Conservation (phyloP, 2,888 invertebrate species). For the Busseola fusca region DNA sequence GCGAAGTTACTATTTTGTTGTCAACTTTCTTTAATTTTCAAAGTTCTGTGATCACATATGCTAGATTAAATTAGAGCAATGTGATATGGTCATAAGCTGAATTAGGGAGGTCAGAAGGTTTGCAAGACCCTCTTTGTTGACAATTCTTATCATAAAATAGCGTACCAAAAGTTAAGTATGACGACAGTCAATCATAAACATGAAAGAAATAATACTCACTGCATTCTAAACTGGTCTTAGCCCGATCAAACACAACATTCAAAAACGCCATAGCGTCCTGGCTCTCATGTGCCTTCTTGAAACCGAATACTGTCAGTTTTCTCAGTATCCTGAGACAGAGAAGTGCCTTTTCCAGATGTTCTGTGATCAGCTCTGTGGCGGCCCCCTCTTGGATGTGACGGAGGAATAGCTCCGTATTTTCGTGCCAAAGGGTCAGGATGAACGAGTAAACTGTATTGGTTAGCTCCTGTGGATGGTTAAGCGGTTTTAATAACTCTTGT, state of each 20-base stretch:
- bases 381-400: conserved; percentile 90
- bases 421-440: conserved; percentile 94
- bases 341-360: conserved; percentile 93
- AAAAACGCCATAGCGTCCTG: conserved; percentile 93
- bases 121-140: not conserved
- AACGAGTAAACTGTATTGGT: conserved; percentile 92
- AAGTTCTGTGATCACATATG: not conserved
- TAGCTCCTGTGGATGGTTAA: conserved; percentile 90
- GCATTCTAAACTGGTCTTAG: conserved; percentile 94
- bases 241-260: conserved; percentile 93
- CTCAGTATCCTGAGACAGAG: conserved; percentile 94
- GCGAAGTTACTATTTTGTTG: not conserved
- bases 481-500: not conserved
- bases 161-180: not conserved
- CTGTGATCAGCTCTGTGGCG: conserved; percentile 89
- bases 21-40: too few species aligned
- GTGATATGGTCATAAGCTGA: not conserved
- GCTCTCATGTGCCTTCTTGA: conserved; percentile 93
- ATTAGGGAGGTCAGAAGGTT: not conserved
- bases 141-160: not conserved
- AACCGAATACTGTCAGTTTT: conserved; percentile 95
- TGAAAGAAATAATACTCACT: conserved; percentile 89
- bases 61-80: not conserved
- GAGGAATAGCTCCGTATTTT: conserved; percentile 91
- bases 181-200: not conserved